Conservation (phyloP, 1,140 invertebrate genomes). For the Rhopalosiphum maidis region DNA sequence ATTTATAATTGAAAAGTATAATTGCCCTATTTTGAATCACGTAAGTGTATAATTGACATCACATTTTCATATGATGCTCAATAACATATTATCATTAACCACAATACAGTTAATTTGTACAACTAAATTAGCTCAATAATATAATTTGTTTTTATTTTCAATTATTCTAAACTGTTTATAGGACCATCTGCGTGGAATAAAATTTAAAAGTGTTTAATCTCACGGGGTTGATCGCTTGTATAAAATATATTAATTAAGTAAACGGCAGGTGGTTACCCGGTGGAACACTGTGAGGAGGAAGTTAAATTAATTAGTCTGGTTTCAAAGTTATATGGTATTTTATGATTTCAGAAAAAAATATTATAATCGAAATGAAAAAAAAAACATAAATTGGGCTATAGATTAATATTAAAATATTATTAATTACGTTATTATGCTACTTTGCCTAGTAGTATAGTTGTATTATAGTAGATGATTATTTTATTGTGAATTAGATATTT, state of each 20-base stretch:
- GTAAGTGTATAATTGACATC: neutral
- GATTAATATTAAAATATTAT: neutral
- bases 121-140: neutral
- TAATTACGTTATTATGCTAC: neutral
- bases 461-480: neutral
- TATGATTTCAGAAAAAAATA: neutral
- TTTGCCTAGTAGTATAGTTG: neutral
- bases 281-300: neutral
- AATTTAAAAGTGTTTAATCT: neutral
- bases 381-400: neutral
- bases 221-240: neutral
- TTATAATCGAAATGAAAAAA: neutral
- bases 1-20: no score
- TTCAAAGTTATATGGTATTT: neutral
- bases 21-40: neutral
- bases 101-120: neutral
- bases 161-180: neutral
- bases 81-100: neutral
- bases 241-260: constrained; percentile 11
- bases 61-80: neutral
- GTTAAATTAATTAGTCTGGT: neutral
- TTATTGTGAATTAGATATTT: neutral
- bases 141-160: constrained; percentile 7
- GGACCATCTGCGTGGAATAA: neutral
- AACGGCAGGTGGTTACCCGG: neutral